A percentile compares a stretch with the other conserved stretches of the same genome.
phyloP scores from a whole-genome alignment of 2,113 vertebrate genomes.

The Centropus unirufus region DNA sequence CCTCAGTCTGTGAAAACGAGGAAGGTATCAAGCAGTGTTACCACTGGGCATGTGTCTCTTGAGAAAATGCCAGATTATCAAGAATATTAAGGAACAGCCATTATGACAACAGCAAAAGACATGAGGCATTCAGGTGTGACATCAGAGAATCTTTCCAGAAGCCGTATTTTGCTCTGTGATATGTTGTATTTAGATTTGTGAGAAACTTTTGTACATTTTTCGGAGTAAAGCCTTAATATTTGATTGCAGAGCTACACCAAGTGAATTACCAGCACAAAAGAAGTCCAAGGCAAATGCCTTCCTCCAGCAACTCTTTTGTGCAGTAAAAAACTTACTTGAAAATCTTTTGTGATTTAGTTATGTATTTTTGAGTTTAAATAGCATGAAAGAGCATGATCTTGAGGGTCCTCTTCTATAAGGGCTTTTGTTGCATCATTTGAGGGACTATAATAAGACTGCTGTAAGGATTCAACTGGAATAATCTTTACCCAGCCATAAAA shows the following conservation, averaged over 20 bases:
- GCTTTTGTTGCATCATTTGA: neutral
- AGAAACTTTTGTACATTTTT: neutral
- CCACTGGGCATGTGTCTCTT: neutral
- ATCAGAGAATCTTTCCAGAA: neutral
- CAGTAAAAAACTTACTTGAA: neutral
- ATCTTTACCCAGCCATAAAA: neutral
- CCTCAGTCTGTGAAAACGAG: neutral
- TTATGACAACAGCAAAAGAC: neutral
- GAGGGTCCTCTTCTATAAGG: neutral
- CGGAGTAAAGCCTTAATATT: neutral
- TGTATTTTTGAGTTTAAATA: neutral
- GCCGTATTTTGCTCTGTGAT: neutral
- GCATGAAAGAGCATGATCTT: neutral
- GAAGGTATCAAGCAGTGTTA: neutral
- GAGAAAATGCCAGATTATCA: neutral
- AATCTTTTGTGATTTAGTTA: neutral
- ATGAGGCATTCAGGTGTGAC: slow-evolving; percentile 13
- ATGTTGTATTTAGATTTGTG: neutral
- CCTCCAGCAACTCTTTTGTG: neutral
- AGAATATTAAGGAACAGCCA: neutral
- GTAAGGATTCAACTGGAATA: neutral
- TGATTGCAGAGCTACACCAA: neutral
- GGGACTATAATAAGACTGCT: neutral
- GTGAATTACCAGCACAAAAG: neutral
- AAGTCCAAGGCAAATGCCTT: neutral